Conservation (phyloP, 2,113 vertebrate species). For the Pachyramphus minor region DNA sequence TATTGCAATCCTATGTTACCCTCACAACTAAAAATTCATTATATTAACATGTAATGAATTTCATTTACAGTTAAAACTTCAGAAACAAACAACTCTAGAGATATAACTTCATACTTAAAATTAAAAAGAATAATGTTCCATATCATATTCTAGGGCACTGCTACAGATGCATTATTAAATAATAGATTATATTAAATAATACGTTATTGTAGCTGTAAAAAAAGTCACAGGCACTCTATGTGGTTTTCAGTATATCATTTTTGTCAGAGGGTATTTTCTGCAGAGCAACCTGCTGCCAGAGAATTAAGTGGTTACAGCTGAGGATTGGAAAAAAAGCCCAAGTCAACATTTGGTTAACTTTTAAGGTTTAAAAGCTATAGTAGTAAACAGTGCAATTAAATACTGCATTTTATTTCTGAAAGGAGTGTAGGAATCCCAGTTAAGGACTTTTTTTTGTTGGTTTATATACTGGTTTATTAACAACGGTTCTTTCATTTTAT, state of each 20-base stretch:
- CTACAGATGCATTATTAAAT: not conserved
- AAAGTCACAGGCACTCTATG: not conserved
- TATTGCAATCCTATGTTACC: not conserved
- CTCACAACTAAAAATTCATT: not conserved
- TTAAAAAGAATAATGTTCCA: not conserved
- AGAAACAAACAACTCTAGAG: not conserved
- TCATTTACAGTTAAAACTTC: not conserved
- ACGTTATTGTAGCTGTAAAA: not conserved
- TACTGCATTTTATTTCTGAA: not conserved
- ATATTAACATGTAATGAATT: not conserved
- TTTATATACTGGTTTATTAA: not conserved
- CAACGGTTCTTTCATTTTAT: not conserved
- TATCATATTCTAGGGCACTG: not conserved
- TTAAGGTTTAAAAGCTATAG: not conserved
- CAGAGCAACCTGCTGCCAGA: not conserved
- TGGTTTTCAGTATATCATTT: not conserved
- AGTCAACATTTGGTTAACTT: not conserved
- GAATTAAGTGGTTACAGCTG: not conserved
- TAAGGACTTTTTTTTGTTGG: not conserved
- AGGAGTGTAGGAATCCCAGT: not conserved
- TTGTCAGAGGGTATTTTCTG: not conserved
- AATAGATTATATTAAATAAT: not conserved
- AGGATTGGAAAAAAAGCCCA: accelerated
- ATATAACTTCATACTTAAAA: not conserved
- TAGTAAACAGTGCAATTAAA: not conserved